Evolutionary conservation across 2,888 invertebrate genomes (phyloP), one percentile per base, ranked within the genome.

Genomic region (Lampropteryx suffumata): DNA sequence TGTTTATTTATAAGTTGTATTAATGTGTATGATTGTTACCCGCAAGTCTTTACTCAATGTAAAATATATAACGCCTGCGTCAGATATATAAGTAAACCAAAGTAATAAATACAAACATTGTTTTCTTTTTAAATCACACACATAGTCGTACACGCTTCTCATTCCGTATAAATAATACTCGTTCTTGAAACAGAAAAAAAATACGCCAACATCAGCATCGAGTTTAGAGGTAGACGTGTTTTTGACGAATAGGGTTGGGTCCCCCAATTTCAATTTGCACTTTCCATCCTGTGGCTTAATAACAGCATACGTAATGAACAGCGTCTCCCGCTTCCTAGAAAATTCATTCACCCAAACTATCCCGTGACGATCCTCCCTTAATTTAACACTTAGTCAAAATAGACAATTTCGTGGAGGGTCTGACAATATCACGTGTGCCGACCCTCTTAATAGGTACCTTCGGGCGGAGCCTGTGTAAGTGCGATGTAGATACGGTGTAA

Each of bases 401-500:
- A 81, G 78, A 76, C 76, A 76, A 78, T 74, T 78, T 67, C 65
- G 65, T 67, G 61, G 71, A 72, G 77, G 80, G 79, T 75, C 76
- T 79, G 67, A 76, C 78, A 79, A 79, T 82, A 79, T 76, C 69
- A 70, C 65, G 68, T 71, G 68, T 71, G 73, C 70, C 76, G 79
- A 82, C 85, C 85, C 84, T 81, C 78, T 75, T 88, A 87, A 87
- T 84, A 86, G 84, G 76, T 73, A 79, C 85, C 80, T 83, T 77
- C 71, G 76, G 76, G 71, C 65, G 68, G 62, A 67, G 73, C 67
- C 71, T 73, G 76, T 77, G 77, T 83, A 82, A 84, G 82, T 82
- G 82, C 79, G 81, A 84, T 83, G 82, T 76, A 85, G 84, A 88
- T 85, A 84, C 84, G 79, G 79, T 78, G 81, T 81, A 84, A 89